Percentiles rank a stretch among this genome's conserved stretches.
These are phyloP conservation scores for Athene noctua DNA, from an alignment of 2,113 vertebrate genomes.

Conservation along the genomic window DNA sequence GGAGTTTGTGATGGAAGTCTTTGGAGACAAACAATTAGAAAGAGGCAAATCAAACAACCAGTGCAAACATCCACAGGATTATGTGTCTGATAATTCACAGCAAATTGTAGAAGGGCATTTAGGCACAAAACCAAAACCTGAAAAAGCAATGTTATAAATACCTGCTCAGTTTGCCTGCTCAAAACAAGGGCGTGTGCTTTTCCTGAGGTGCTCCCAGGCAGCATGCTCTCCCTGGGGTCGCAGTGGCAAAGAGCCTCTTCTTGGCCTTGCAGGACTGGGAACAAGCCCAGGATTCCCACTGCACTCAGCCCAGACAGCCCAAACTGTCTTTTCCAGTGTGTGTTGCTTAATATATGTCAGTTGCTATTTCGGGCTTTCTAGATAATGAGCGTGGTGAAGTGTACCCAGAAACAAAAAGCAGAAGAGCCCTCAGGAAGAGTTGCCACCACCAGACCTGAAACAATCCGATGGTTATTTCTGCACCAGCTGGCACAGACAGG, in stretches of 20 bases:
- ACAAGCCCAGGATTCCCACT: background rate
- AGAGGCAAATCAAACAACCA: background rate
- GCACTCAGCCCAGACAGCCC: background rate
- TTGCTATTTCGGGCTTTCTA: background rate
- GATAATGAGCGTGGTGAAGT: background rate
- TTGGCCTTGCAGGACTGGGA: background rate
- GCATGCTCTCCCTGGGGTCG: background rate
- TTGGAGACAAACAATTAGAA: background rate
- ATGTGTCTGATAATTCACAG: background rate
- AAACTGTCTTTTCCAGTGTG: constrained; percentile 11
- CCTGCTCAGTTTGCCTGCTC: background rate
- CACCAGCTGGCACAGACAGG: background rate
- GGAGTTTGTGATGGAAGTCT: background rate
- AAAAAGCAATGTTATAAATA: background rate
- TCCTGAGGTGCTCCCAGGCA: background rate
- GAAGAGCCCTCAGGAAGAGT: background rate
- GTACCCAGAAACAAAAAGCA: background rate
- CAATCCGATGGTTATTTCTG: background rate
- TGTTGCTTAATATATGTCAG: background rate
- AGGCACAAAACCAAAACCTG: background rate
- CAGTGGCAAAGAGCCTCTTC: background rate
- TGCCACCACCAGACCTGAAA: background rate
- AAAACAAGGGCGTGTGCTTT: background rate
- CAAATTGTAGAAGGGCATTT: background rate
- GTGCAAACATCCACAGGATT: background rate